Evolutionary conservation across 2,888 invertebrate species (phyloP).

Genomic region (Coenonympha glycerion): DNA sequence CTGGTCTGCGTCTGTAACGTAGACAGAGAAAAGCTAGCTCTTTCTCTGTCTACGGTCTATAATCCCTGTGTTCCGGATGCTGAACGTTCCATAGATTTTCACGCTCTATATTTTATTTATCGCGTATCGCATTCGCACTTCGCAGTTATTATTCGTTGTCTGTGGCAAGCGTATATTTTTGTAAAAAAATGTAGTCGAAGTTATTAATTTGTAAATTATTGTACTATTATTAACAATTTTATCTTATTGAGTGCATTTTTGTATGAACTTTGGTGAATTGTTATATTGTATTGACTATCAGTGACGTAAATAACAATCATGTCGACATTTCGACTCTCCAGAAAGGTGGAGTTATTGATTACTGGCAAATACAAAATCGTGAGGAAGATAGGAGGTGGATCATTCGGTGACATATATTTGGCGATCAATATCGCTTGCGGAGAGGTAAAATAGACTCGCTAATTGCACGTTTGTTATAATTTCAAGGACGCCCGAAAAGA

Average conservation of each 20-base stretch:
- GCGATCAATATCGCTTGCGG: constrained; percentile 95
- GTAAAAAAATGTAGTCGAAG: constrained; percentile 33
- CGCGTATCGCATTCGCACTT: background rate
- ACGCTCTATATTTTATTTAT: constrained; percentile 1
- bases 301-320: constrained; percentile 5
- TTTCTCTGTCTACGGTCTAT: no score
- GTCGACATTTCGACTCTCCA: constrained; percentile 8
- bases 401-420: constrained; percentile 99
- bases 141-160: background rate
- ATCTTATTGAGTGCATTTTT: constrained; percentile 21
- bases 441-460: constrained; percentile 78
- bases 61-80: background rate
- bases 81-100: constrained; percentile 7
- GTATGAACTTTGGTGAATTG: constrained; percentile 17
- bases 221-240: no score
- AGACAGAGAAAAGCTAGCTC: no score
- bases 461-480: background rate
- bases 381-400: constrained; percentile 98
- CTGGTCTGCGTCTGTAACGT: no score
- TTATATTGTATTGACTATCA: constrained; percentile 8
- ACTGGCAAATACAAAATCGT: constrained; percentile 95
- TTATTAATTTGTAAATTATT: no score
- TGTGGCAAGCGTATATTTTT: constrained; percentile 24
- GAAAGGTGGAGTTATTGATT: constrained; percentile 41
- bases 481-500: constrained; percentile 2